These are phyloP conservation scores for Heliconius hewitsoni DNA, from an alignment of 1,140 invertebrate species.

Conservation along the genomic window DNA sequence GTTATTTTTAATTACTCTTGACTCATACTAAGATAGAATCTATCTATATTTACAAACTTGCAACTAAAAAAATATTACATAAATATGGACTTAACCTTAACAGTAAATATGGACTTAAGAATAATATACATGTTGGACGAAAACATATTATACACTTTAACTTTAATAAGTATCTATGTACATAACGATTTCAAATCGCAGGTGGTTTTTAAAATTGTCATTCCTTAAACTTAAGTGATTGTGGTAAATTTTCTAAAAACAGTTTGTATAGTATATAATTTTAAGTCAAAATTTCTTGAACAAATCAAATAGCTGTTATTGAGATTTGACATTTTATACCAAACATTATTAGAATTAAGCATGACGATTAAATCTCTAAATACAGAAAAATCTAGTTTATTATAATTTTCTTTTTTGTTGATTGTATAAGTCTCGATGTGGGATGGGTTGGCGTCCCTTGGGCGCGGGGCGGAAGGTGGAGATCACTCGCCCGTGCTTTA, in stretches of 20 bases:
- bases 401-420: constrained; percentile 69
- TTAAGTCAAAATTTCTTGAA: neutral
- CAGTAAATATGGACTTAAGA: no score
- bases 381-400: constrained; percentile 60
- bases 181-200: no score
- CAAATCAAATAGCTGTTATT: neutral
- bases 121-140: no score
- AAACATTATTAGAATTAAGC: constrained; percentile 15
- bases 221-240: no score
- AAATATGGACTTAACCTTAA: no score
- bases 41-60: no score
- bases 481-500: constrained; percentile 78
- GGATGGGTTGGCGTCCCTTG: constrained; percentile 45
- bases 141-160: no score
- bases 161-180: no score
- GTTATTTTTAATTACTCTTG: neutral
- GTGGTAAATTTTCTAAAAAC: no score
- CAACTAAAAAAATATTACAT: no score
- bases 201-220: no score
- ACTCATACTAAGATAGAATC: no score
- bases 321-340: neutral
- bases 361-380: constrained; percentile 30
- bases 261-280: neutral
- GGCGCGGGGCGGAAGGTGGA: constrained; percentile 46
- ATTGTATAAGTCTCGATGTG: constrained; percentile 61